Conservation (phyloP, 2,888 invertebrate genomes). For the Pheosia gnoma region DNA sequence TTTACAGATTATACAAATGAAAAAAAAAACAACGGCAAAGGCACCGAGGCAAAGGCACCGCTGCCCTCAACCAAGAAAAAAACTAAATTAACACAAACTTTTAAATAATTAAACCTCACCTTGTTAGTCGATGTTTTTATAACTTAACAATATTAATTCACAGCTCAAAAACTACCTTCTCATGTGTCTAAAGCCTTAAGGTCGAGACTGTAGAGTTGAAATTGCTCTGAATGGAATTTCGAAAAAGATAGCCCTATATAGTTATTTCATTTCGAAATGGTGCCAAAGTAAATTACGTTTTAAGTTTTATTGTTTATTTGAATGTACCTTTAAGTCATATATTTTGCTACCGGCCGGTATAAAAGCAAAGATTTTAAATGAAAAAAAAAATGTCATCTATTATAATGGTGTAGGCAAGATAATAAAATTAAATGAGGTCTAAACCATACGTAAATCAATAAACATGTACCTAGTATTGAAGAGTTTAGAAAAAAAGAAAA, state of each 20-base stretch:
- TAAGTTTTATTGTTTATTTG: slow-evolving; percentile 76
- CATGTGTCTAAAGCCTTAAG: not conserved
- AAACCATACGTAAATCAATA: not conserved
- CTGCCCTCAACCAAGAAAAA: slow-evolving; percentile 57
- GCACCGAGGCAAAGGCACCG: slow-evolving; percentile 68
- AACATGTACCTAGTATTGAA: no score
- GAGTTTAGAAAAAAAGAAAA: no score
- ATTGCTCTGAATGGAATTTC: not conserved
- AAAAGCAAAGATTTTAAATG: slow-evolving; percentile 22
- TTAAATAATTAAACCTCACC: slow-evolving; percentile 80
- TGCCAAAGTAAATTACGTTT: slow-evolving; percentile 66
- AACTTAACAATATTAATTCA: slow-evolving; percentile 25
- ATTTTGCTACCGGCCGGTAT: slow-evolving; percentile 45
- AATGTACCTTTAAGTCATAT: slow-evolving; percentile 50
- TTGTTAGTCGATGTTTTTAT: slow-evolving; percentile 72
- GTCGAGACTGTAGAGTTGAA: slow-evolving; percentile 7
- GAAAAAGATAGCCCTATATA: slow-evolving; percentile 2
- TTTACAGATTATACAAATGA: slow-evolving; percentile 78
- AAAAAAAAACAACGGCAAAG: slow-evolving; percentile 59
- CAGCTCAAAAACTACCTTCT: not conserved
- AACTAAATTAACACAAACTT: slow-evolving; percentile 78
- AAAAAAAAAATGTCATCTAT: slow-evolving; percentile 4
- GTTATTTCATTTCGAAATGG: slow-evolving; percentile 45
- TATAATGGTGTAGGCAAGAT: not conserved
- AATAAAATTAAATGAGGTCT: not conserved